Evolutionary conservation across 1,140 invertebrate species (phyloP).

Genomic region (Drosophila hydei): DNA sequence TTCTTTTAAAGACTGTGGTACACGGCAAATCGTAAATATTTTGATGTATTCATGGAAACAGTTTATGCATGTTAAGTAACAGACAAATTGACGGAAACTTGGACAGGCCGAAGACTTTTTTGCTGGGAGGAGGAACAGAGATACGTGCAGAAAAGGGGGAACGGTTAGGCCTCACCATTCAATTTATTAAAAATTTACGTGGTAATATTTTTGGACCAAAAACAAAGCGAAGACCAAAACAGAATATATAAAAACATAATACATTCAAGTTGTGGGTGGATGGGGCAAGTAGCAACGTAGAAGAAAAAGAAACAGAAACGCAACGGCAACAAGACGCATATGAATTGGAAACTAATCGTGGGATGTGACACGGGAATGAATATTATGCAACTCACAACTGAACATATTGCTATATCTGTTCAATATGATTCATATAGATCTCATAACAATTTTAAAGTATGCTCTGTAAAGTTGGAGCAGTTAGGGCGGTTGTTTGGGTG

Average conservation of each 20-base stretch:
- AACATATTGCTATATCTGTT: slow-evolving; percentile 59
- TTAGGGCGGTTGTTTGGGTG: no score
- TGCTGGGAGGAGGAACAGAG: neutral
- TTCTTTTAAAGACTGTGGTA: slow-evolving; percentile 23
- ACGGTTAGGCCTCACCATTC: slow-evolving; percentile 47
- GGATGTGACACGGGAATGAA: slow-evolving; percentile 55
- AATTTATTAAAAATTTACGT: slow-evolving; percentile 80
- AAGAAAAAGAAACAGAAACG: slow-evolving; percentile 1
- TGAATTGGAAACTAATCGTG: slow-evolving; percentile 78
- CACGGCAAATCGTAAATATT: slow-evolving; percentile 61
- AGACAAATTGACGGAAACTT: slow-evolving; percentile 63
- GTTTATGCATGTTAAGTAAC: slow-evolving; percentile 78
- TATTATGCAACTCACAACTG: slow-evolving; percentile 80
- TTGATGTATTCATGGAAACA: slow-evolving; percentile 74
- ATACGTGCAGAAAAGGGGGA: neutral
- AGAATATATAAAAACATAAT: slow-evolving; percentile 34
- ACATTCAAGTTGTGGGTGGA: slow-evolving; percentile 13
- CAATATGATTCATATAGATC: no score
- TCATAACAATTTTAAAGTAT: no score
- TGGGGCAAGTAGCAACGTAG: neutral
- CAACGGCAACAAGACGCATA: slow-evolving; percentile 47
- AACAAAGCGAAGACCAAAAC: slow-evolving; percentile 39
- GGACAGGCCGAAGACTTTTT: slow-evolving; percentile 24
- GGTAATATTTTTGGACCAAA: slow-evolving; percentile 70
- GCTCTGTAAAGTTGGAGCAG: no score